Evolutionary conservation across 2,888 invertebrate species (phyloP).

Genomic region (Hemistola chrysoprasaria): DNA sequence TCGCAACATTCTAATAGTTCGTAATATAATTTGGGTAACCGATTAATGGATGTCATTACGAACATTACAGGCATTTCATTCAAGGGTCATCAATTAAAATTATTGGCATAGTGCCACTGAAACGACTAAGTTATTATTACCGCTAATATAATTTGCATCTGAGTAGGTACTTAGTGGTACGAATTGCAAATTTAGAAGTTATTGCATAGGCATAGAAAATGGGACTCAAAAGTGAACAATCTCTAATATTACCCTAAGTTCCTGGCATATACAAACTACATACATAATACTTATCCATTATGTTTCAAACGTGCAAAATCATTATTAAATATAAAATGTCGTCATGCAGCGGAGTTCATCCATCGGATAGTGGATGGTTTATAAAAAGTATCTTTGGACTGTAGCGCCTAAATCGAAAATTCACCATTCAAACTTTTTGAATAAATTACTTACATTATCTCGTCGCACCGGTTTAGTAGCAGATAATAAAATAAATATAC

Average conservation of each 20-base stretch:
- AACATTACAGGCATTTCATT: no score
- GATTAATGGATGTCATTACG: no score
- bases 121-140: no score
- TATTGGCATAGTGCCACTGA: no score
- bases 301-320: conserved; percentile 58
- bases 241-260: conserved; percentile 16
- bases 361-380: conserved; percentile 68
- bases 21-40: background rate
- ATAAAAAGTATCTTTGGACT: conserved; percentile 46
- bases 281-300: conserved; percentile 50
- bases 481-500: conserved; percentile 57
- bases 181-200: background rate
- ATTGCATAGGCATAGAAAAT: background rate
- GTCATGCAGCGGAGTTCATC: conserved; percentile 69
- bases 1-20: conserved; percentile 41
- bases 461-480: conserved; percentile 73
- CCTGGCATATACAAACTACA: conserved; percentile 45
- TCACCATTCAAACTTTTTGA: conserved; percentile 62
- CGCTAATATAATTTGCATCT: no score
- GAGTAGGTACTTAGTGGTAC: no score
- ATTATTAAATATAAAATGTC: conserved; percentile 42
- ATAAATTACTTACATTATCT: conserved; percentile 77
- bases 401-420: conserved; percentile 57
- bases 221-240: conserved; percentile 13
- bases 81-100: no score